Percentiles rank a stretch among this genome's conserved stretches.
Evolutionary conservation across 2,797 vertebrate species (phyloP).

Genomic region (Darevskia nairensis): DNA sequence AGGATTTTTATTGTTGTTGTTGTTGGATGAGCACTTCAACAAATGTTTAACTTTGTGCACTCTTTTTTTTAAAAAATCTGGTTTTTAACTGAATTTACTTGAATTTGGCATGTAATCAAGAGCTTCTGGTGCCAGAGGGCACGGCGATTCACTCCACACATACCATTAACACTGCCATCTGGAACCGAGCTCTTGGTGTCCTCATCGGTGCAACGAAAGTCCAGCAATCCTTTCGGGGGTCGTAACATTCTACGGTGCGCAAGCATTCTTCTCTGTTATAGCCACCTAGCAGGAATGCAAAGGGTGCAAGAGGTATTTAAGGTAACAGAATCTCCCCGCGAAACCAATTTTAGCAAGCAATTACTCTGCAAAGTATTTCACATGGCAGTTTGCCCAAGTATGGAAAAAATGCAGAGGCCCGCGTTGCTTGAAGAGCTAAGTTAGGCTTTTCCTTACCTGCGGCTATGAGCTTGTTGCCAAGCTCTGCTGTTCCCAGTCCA

Average conservation of each 20-base stretch:
- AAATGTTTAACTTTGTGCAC: too few relatives aligned
- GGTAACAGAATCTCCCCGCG: fast-evolving
- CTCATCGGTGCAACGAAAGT: constrained; percentile 96
- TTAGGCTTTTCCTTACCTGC: constrained; percentile 83
- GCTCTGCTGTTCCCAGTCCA: constrained; percentile 90
- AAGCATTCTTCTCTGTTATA: constrained; percentile 98
- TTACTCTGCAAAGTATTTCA: neutral
- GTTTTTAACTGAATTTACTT: too few relatives aligned
- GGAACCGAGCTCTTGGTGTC: constrained; percentile 96
- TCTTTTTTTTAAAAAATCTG: too few relatives aligned
- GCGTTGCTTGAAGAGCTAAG: too few relatives aligned
- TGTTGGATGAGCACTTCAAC: too few relatives aligned
- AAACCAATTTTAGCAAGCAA: neutral
- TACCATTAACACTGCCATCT: constrained; percentile 98
- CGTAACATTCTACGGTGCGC: constrained; percentile 96
- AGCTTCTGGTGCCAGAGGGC: too few relatives aligned
- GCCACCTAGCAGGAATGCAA: constrained; percentile 82
- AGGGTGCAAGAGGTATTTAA: neutral
- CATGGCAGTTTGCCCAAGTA: neutral
- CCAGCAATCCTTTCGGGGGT: constrained; percentile 90
- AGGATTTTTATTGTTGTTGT: too few relatives aligned
- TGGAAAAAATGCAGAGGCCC: neutral
- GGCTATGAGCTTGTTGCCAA: constrained; percentile 89
- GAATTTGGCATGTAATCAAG: neutral
- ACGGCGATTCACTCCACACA: constrained; percentile 6